Evolutionary conservation across 2,888 invertebrate genomes (phyloP), one percentile per base, ranked within the genome.

Genomic region (Onchidella celtica): DNA sequence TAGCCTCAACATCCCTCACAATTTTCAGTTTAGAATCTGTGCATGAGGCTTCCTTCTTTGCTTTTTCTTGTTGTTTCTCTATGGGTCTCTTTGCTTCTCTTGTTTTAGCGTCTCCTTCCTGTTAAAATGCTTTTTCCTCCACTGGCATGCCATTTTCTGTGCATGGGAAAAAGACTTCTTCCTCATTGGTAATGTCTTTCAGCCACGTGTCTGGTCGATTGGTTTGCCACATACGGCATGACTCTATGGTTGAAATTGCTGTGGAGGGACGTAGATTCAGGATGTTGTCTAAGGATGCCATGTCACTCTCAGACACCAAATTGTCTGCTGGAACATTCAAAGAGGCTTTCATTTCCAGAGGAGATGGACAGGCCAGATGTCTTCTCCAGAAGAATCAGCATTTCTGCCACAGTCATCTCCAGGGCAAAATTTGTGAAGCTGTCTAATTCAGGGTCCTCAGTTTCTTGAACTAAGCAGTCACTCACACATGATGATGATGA

Each of bases 141-240:
- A 47, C 47, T 47, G 47, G 47, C 47, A 47, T 47, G 47, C 47
- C 6, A 47, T 17, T 47, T 47, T 17, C 17, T 17, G 47, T 11
- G 47, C 47, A 47, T 47, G 47, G 47, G 47, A 6, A 47, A 47
- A 47, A 17, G 17, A n/a, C n/a, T n/a, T n/a, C 47, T 47, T 47
- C 17, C 9, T 47, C 47, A 11, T 47, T 6, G 47, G 6, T 17
- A 47, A 17, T 17, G 17, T 27, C 36, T 32, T 68, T 68, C n/a
- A 68, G 14, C 68, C 68, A 68, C 1, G 11, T 68, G 68, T 34
- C n/a, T 68, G 68, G 34, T 34, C 29, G 21, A n/a, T 68, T 68
- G n/a, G 21, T 68, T 29, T 36, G 34, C 68, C 68, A 68, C 68
- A 68, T 68, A n/a, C 24, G 21, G 32, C 21, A n/a, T 0, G 68